Percentiles rank a stretch among this genome's conserved stretches.
phyloP scores from a whole-genome alignment of 2,888 invertebrate species.

The Actias luna region DNA sequence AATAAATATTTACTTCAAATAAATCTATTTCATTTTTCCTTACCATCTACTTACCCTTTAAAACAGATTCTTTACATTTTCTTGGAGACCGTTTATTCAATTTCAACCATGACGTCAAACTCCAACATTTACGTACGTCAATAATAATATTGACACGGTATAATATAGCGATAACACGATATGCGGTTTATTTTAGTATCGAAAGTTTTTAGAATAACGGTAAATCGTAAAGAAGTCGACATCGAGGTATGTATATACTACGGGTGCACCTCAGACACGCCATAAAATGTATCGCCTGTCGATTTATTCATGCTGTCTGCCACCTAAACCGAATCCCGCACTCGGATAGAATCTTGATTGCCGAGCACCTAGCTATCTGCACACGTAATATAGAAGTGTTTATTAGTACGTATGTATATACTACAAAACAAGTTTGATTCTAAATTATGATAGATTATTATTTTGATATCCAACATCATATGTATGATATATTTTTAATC shows the following conservation, averaged over 20 bases:
- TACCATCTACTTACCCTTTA: too few species aligned
- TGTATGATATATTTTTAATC: not conserved
- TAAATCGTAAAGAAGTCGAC: not conserved
- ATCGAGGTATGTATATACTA: not conserved
- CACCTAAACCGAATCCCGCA: slow-evolving; percentile 34
- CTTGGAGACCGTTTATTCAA: too few species aligned
- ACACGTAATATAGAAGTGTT: slow-evolving; percentile 23
- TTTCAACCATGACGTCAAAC: too few species aligned
- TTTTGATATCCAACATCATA: not conserved
- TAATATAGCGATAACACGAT: too few species aligned
- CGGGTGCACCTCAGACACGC: slow-evolving; percentile 16
- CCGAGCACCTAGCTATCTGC: slow-evolving; percentile 25
- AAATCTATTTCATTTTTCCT: too few species aligned
- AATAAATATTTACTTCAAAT: too few species aligned
- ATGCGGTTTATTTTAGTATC: not conserved
- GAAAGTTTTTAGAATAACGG: not conserved
- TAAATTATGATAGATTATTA: not conserved
- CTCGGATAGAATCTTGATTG: slow-evolving; percentile 26
- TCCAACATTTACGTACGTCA: not conserved
- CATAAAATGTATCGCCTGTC: slow-evolving; percentile 40
- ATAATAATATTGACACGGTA: too few species aligned
- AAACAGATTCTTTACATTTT: too few species aligned
- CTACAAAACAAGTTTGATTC: not conserved
- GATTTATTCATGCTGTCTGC: slow-evolving; percentile 48
- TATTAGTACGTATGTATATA: slow-evolving; percentile 5